Conservation (phyloP, 2,888 invertebrate genomes). For the Napeogenes inachia region DNA sequence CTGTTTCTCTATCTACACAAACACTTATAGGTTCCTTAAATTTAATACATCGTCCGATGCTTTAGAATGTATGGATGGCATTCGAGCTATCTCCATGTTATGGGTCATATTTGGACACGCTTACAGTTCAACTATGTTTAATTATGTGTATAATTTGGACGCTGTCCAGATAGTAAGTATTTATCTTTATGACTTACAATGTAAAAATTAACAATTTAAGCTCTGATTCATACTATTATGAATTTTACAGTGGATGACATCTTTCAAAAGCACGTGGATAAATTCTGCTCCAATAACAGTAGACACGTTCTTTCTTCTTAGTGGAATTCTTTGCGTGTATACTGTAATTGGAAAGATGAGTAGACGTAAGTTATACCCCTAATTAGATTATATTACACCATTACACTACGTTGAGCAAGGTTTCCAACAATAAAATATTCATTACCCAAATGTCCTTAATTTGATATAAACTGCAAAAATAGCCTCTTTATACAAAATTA, state of each 20-base stretch:
- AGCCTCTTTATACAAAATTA: too few species aligned
- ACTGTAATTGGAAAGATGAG: slow-evolving; percentile 51
- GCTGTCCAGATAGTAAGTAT: slow-evolving; percentile 10
- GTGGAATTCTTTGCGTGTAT: slow-evolving; percentile 59
- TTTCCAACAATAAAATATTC: too few species aligned
- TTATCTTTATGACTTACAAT: not conserved
- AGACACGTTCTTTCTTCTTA: slow-evolving; percentile 79
- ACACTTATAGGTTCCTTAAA: slow-evolving; percentile 55
- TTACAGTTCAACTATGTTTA: slow-evolving; percentile 33
- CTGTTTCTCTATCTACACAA: slow-evolving; percentile 57
- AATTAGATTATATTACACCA: too few species aligned
- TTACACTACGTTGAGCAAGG: too few species aligned
- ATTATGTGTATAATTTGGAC: slow-evolving; percentile 9
- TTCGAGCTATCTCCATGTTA: slow-evolving; percentile 64
- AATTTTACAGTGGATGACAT: slow-evolving; percentile 52
- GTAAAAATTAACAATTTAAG: too few species aligned
- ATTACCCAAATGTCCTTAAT: too few species aligned
- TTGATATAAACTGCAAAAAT: too few species aligned
- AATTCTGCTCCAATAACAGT: slow-evolving; percentile 71
- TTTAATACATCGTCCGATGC: slow-evolving; percentile 48
- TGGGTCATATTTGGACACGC: slow-evolving; percentile 71
- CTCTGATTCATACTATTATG: not conserved
- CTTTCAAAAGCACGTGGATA: slow-evolving; percentile 51
- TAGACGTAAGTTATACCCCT: slow-evolving; percentile 39
- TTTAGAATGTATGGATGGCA: slow-evolving; percentile 65